Conservation (phyloP, 2,888 invertebrate genomes). For the Helleia helle region DNA sequence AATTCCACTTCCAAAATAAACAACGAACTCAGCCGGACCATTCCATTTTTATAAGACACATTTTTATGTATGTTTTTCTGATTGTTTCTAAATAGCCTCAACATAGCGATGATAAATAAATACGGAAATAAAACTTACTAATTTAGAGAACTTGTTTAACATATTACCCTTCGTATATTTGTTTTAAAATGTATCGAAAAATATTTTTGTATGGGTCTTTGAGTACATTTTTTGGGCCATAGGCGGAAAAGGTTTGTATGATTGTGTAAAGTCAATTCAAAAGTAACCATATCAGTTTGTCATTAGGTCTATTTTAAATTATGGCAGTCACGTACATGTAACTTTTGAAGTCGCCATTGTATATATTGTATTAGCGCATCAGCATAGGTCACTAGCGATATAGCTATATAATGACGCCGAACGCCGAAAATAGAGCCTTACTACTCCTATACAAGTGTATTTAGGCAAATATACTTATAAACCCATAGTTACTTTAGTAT, state of each 20-base stretch:
- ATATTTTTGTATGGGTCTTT: constrained; percentile 1
- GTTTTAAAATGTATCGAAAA: neutral
- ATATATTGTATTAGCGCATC: neutral
- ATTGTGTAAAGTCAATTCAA: constrained; percentile 6
- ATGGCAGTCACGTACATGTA: neutral
- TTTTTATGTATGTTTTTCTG: neutral
- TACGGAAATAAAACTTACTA: constrained; percentile 9
- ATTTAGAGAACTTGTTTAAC: neutral
- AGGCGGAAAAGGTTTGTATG: neutral
- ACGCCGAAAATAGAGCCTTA: neutral
- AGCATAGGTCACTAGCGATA: neutral
- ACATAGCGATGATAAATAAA: neutral
- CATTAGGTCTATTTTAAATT: neutral
- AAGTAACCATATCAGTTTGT: constrained; percentile 4
- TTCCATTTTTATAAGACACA: neutral
- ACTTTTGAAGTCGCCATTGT: neutral
- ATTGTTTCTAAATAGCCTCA: neutral
- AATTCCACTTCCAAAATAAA: neutral
- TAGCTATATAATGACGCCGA: too few species aligned
- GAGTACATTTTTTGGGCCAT: constrained; percentile 2
- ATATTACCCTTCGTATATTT: neutral
- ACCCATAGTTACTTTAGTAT: neutral
- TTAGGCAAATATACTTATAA: neutral
- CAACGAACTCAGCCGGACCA: constrained; percentile 4
- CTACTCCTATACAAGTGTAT: neutral